phyloP scores from a whole-genome alignment of 2,888 invertebrate genomes.

The Sclerodermus sp. region DNA sequence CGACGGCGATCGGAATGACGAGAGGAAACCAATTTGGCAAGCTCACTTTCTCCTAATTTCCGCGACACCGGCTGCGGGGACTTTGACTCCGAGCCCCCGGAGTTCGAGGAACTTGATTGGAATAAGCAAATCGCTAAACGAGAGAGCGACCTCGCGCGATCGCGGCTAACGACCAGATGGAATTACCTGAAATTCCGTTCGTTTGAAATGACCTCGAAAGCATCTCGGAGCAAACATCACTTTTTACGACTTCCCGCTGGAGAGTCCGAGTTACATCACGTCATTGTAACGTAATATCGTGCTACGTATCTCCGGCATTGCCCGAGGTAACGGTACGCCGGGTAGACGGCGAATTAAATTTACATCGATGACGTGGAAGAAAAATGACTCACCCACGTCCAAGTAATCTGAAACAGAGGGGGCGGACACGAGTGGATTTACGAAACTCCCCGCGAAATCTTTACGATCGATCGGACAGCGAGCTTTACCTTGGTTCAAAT shows the following conservation, averaged over 20 bases:
- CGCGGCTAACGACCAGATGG: too few relatives aligned
- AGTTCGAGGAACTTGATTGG: too few relatives aligned
- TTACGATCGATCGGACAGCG: conserved; percentile 18
- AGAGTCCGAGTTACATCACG: too few relatives aligned
- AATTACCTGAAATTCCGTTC: too few relatives aligned
- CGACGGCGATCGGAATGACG: too few relatives aligned
- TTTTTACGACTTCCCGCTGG: conserved; percentile 6
- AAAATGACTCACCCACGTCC: conserved; percentile 9
- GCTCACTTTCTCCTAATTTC: too few relatives aligned
- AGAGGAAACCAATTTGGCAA: too few relatives aligned
- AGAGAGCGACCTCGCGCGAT: too few relatives aligned
- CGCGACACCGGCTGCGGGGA: too few relatives aligned
- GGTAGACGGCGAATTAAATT: conserved; percentile 11
- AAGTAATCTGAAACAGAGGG: background rate
- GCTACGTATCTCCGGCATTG: background rate
- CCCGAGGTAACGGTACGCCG: background rate
- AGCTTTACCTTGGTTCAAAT: conserved; percentile 5
- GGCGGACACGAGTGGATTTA: background rate
- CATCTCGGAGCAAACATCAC: conserved; percentile 2
- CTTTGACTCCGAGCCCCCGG: too few relatives aligned
- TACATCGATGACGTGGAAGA: conserved; percentile 6
- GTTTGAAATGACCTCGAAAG: conserved; percentile 5
- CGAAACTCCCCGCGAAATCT: conserved; percentile 1
- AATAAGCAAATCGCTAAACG: too few relatives aligned
- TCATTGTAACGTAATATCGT: too few relatives aligned